phyloP scores from a whole-genome alignment of 1,140 invertebrate genomes.

The Propsilocerus akamusi region DNA sequence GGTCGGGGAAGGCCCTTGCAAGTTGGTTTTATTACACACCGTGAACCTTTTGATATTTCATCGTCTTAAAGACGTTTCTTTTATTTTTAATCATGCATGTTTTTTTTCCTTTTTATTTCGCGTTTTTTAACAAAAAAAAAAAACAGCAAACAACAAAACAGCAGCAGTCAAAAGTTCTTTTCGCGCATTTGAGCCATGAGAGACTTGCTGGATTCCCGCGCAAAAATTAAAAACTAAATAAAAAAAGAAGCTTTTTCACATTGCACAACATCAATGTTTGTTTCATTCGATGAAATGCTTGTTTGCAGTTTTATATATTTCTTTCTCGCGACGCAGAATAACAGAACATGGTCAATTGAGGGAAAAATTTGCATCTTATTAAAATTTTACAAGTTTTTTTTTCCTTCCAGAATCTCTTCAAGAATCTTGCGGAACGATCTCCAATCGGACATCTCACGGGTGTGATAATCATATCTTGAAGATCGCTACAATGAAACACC shows the following conservation, averaged over 20 bases:
- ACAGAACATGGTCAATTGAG: background rate
- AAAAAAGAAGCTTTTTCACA: background rate
- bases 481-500: no score
- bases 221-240: background rate
- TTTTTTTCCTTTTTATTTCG: no score
- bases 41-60: background rate
- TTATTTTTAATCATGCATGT: background rate
- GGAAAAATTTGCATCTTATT: slow-evolving; percentile 1
- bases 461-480: no score
- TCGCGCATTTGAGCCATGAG: no score
- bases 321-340: background rate
- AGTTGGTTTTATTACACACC: background rate
- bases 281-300: background rate
- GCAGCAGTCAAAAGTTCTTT: no score
- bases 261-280: background rate
- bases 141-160: no score
- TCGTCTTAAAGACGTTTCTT: background rate
- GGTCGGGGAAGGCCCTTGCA: no score
- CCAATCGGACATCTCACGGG: no score
- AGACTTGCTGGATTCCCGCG: background rate
- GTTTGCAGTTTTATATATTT: background rate
- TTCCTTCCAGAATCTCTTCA: no score
- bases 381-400: no score
- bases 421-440: no score
- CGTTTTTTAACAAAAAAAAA: no score